Evolutionary conservation across 2,113 vertebrate species (phyloP), one percentile per base, ranked within the genome.

Genomic region (Gadus macrocephalus): DNA sequence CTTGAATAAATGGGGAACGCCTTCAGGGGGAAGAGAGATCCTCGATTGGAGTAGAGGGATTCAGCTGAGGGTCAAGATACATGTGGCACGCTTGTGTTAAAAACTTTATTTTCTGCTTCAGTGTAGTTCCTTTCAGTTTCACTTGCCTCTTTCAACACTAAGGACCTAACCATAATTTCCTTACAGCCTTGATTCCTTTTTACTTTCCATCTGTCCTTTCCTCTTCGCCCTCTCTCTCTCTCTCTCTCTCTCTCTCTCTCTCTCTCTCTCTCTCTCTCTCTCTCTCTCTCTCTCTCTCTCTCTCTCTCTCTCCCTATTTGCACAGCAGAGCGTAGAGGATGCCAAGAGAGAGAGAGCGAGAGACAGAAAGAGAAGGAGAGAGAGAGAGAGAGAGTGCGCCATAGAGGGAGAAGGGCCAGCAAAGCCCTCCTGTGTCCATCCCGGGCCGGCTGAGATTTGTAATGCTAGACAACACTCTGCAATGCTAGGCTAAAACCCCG

Each of bases 381-480:
- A 16, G 55, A 16, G n/a, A 58, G 55, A 56, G 66, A 15, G 53
- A 12, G 22, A 27, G 20, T 6, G 20, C 14, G 38, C 16, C 35
- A 58, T 58, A 53, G 15, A 28, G 55, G 53, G 66, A 77, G 80
- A 81, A 53, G 68, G 85, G 73, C 81, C 82, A 85, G 81, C 84
- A 78, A 80, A 84, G 81, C 76, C 85, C 83, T 79, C 78, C 83
- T 80, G 77, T 80, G 87, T 84, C 85, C 78, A 62, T 81, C 78
- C 81, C 75, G 85, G 80, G 81, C 85, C 20, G 68, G 78, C 81
- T 75, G 75, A 88, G 81, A 88, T 88, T 90, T 90, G 85, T 88
- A 87, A 89, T 90, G 87, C 88, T 86, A 86, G 85, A 89, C 88
- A 86, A 89, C 89, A 78, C 86, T 83, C 78, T 20, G 83, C 83